These are phyloP conservation scores for Mustela nigripes DNA, from an alignment of 2,113 vertebrate genomes.

Conservation along the genomic window DNA sequence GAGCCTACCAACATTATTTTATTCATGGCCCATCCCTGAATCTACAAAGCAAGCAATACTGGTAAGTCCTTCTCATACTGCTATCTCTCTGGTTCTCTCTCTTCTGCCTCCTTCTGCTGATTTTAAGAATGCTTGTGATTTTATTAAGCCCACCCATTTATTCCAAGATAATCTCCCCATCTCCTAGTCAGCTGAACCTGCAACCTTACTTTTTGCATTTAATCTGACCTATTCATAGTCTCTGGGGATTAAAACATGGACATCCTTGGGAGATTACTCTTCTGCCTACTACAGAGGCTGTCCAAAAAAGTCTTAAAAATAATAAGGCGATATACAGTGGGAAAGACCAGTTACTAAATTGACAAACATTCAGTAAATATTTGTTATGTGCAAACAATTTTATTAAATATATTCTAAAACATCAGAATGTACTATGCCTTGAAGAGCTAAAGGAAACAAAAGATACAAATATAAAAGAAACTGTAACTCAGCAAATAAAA, in stretches of 20 bases:
- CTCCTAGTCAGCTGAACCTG: background rate
- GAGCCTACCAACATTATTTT: background rate
- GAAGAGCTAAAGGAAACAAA: background rate
- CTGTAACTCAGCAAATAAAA: background rate
- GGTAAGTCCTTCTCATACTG: background rate
- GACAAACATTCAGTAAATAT: background rate
- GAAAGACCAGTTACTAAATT: background rate
- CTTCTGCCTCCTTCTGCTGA: background rate
- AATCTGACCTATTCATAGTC: background rate
- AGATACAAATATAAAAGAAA: background rate
- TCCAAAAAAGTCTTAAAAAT: background rate
- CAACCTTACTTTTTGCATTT: background rate
- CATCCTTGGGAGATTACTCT: background rate
- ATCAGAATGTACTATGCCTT: background rate
- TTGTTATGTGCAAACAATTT: background rate
- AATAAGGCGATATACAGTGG: background rate
- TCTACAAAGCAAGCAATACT: background rate
- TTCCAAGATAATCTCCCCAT: background rate
- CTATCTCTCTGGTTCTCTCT: background rate
- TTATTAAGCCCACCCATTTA: background rate
- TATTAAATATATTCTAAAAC: background rate
- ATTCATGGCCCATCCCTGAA: too few relatives aligned
- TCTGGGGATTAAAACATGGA: background rate
- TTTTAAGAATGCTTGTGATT: background rate
- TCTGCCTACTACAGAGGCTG: background rate